Evolutionary conservation across 1,140 invertebrate species (phyloP), one percentile per base, ranked within the genome.

Genomic region (Reticulitermes speratus): DNA sequence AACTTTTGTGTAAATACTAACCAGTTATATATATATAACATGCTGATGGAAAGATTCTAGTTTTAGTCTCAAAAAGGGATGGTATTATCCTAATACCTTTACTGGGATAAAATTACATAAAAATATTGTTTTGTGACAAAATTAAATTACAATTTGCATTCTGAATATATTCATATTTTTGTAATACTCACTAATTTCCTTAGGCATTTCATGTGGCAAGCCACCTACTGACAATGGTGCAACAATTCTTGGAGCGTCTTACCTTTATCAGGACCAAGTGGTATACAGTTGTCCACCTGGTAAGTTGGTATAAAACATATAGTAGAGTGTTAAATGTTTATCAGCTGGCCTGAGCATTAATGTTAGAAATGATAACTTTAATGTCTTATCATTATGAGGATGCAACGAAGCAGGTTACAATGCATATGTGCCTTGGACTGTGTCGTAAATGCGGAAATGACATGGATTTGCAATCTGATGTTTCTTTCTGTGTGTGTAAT

Each of bases 261-360:
- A 92, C 86, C 89, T 91, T 45, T 93, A 91, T 87, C 90, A 91
- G 87, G 92, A 93, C 88, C 88, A 89, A 45, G 88, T 93, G 14
- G 89, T 89, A 16, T 91, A 91, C 52, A 89, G 89, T 38, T 93
- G 93, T 89, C 90, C 91, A 25, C 88, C 89, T 81, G 91, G 90
- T 89, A 30, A 88, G 90, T 85, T 30, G n/a, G 59, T 21, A 65
- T 65, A 25, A 19, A 21, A 23, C 21, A 25, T 19, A 65, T 19
- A 23, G 21, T 25, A 65, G 6, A 75, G 65, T 75, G 65, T 30
- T n/a, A 75, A 11, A 30, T n/a, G 45, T 55, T 30, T 75, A 30
- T 8, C 25, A 30, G 7, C n/a, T n/a, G n/a, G 16, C n/a, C 16
- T 75, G n/a, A 25, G 19, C 21, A 65, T 25, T 16, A 5, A 19